Base-by-base conservation (phyloP, 1,140 invertebrate genomes). In the Temnothorax longispinosus region DNA sequence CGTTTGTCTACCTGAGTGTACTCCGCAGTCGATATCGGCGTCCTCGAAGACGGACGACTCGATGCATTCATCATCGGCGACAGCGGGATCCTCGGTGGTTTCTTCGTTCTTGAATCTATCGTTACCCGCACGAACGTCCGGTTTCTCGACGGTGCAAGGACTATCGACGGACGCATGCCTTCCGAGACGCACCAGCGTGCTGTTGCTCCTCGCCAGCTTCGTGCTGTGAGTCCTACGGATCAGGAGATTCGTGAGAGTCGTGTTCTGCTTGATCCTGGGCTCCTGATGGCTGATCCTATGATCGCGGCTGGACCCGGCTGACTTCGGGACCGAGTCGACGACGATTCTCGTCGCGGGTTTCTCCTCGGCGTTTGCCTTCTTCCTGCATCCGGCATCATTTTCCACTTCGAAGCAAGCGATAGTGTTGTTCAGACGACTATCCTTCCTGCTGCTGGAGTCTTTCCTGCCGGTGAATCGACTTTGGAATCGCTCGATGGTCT, bases 201-300 rank as follows among this genome's bases (percentile, higher is more conserved):
- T 95, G 5, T 93, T 97, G 89, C 97, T 97, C 75, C 97, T 95
- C 0, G 96, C 96, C 18, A 97, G 91, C 93, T 97, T 97, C 1
- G 97, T 97, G 88, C 97, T 97, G 89, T 97, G 96, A 1, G 97
- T 97, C 58, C 97, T 94, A 8, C 97, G 95, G 85, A 97, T 97
- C 62, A 96, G 88, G 81, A 95, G 87, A 84, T 93, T 95, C 11
- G 94, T 93, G 21, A 95, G 90, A 7, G 91, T 91, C 8, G 91
- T 91, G 32, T 88, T 90, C 41, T 90, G 89, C 11, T 90, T 90
- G 69, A 11, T 27, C 56, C 62, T 89, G 0, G 78, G 13, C 62
- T 86, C 92, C 62, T 78, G 80, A 52, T 90, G 35, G 27, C 71
- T 4, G 75, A 77, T 50, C 47, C 85, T 78, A 32, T 71, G 71